Conservation (phyloP, 2,113 vertebrate species). For the Dicaeum eximium region DNA sequence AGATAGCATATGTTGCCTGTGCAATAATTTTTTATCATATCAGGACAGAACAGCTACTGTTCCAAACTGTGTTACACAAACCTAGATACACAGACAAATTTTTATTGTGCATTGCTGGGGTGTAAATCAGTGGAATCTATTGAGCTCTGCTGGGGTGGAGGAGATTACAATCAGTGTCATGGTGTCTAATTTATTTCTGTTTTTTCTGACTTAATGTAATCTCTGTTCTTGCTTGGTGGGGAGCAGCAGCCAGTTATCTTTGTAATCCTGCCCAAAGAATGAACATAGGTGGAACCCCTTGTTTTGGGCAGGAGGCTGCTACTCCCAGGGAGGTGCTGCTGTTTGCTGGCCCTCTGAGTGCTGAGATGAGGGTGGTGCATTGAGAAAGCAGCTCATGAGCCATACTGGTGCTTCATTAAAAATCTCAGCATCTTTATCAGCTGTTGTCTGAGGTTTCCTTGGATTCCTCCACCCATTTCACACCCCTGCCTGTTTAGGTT, state of each 20-base stretch:
- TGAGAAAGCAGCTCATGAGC: not conserved
- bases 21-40: slow-evolving; percentile 49
- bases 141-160: slow-evolving; percentile 9
- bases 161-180: slow-evolving; percentile 34
- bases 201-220: slow-evolving; percentile 38
- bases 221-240: not conserved
- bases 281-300: not conserved
- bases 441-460: not conserved
- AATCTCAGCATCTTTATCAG: not conserved
- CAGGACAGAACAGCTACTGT: slow-evolving; percentile 31
- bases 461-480: not conserved
- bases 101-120: slow-evolving; percentile 30
- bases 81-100: slow-evolving; percentile 26
- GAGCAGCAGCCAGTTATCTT: slow-evolving; percentile 31
- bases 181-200: slow-evolving; percentile 55
- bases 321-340: not conserved
- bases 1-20: slow-evolving; percentile 60
- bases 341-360: not conserved
- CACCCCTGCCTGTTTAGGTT: not conserved
- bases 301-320: slow-evolving; percentile 22
- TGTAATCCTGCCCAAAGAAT: not conserved
- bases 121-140: not conserved
- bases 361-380: not conserved
- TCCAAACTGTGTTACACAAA: slow-evolving; percentile 51
- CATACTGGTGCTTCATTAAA: not conserved